Evolutionary conservation across 1,140 invertebrate species (phyloP).

Genomic region (Dinoponera quadriceps): DNA sequence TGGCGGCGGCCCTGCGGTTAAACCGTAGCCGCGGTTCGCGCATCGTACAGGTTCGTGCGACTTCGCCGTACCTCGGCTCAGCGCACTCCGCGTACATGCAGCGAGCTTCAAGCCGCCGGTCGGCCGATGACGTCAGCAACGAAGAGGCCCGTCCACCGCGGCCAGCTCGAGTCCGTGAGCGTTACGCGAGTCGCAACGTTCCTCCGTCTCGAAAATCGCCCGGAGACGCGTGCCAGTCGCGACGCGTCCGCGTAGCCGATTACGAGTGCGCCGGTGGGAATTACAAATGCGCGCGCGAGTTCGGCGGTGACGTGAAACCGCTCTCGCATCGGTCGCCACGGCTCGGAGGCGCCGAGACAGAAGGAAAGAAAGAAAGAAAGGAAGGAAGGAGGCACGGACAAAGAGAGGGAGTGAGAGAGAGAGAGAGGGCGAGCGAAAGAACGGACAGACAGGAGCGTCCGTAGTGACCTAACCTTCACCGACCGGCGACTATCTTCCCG

Average conservation of each 20-base stretch:
- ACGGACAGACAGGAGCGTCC: conserved; percentile 51
- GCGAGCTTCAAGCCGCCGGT: conserved; percentile 78
- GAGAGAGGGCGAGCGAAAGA: background rate
- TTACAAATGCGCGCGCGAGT: background rate
- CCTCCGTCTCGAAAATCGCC: conserved; percentile 25
- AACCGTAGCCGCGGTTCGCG: conserved; percentile 26
- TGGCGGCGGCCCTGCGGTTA: background rate
- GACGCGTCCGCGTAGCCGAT: too few species aligned
- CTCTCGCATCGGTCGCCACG: conserved; percentile 25
- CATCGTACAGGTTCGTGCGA: conserved; percentile 72
- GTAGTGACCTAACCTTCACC: conserved; percentile 72
- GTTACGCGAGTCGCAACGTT: conserved; percentile 50
- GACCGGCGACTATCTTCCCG: conserved; percentile 68
- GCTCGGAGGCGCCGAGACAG: conserved; percentile 39
- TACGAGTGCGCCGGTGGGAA: background rate
- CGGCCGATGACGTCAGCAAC: conserved; percentile 76
- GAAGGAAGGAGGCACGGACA: background rate
- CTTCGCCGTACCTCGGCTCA: conserved; percentile 65
- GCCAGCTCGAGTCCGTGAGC: conserved; percentile 53
- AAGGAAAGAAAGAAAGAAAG: background rate
- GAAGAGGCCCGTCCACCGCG: conserved; percentile 69
- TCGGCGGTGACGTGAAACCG: conserved; percentile 45
- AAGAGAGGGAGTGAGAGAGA: background rate
- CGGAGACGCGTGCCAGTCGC: background rate
- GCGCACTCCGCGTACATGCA: conserved; percentile 68